Base-by-base conservation (phyloP, 1,140 invertebrate species). In the Cryptotermes secundus region DNA sequence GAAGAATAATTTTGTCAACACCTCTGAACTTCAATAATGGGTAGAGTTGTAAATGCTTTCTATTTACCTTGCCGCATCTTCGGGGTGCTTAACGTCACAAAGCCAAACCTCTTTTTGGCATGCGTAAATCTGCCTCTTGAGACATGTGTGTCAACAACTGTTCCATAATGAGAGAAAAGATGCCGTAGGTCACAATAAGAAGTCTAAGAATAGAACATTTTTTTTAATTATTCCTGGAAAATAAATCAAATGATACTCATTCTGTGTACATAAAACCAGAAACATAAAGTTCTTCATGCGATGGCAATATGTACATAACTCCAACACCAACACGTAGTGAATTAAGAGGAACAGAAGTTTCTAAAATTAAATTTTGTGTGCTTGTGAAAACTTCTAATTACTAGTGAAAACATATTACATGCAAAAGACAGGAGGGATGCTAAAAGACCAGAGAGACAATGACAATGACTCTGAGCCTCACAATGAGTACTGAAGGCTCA, bases 11-110 rank as follows among this genome's bases (percentile, higher is more conserved):
- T 2, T 22, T 49, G 1, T 22, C 45, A 49, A 22, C 16, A 49
- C 19, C 16, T 49, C 22, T 49, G 14, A 14, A 49, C 16, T 49
- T 49, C 19, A 49, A 19, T 49, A 49, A 49, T 49, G 45, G 3
- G 3, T 19, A 22, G 3, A 19, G 0, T 7, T 49, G 3, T 49
- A 49, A 49, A 49, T 49, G 45, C 22, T 34, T 81, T 81, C 24
- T 49, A 65, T 79, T 72, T 84, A 84, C 84, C 42, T 84, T 16
- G 34, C 0, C 38, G 84, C 84, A 84, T 84, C 84, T 81, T 84
- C 84, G 53, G 84, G 84, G 38, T 53, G 35, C 31, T 81, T 53
- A 36, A 84, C 24, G 84, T 84, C 19, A 84, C 80, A 84, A 84
- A 84, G 22, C 80, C 84, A 45, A 53, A 84, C 9, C 34, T 53